Percentiles rank a stretch among this genome's conserved stretches.
phyloP scores from a whole-genome alignment of 2,113 vertebrate genomes.

The Nematolebias whitei region DNA sequence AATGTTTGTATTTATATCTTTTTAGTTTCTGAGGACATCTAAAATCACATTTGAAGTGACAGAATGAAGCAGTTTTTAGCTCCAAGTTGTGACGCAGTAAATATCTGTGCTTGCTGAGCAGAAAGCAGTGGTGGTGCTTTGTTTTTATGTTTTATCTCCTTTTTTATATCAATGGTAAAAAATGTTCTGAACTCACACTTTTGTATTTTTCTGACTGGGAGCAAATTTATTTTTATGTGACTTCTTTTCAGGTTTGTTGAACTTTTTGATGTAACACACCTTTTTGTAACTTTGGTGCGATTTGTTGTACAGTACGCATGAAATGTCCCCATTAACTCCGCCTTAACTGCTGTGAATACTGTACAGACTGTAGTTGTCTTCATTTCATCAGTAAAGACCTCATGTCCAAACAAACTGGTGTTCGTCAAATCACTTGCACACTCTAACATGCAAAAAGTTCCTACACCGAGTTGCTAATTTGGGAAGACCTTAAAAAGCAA shows the following conservation, averaged over 20 bases:
- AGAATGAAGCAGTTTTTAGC: background rate
- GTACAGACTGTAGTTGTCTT: slow-evolving; percentile 70
- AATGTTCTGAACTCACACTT: slow-evolving; percentile 80
- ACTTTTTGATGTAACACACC: slow-evolving; percentile 73
- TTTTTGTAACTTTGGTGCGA: slow-evolving; percentile 72
- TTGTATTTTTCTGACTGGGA: slow-evolving; percentile 78
- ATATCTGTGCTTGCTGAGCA: slow-evolving; percentile 65
- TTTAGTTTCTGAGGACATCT: slow-evolving; percentile 63
- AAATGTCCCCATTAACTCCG: slow-evolving; percentile 63
- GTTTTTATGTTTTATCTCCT: slow-evolving; percentile 59
- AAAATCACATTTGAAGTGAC: slow-evolving; percentile 11
- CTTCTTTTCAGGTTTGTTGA: slow-evolving; percentile 74
- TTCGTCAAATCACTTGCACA: background rate
- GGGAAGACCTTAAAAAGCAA: too few relatives aligned
- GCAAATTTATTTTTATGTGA: slow-evolving; percentile 74
- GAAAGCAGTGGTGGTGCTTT: slow-evolving; percentile 62
- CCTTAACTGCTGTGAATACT: slow-evolving; percentile 79
- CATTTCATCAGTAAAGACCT: slow-evolving; percentile 80
- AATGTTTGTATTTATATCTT: slow-evolving; percentile 56
- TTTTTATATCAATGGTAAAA: slow-evolving; percentile 43
- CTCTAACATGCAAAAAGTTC: background rate
- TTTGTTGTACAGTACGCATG: slow-evolving; percentile 83
- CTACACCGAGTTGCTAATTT: too few relatives aligned
- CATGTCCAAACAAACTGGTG: slow-evolving; percentile 48
- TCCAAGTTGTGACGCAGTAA: slow-evolving; percentile 30